Percentiles rank a stretch among this genome's conserved stretches.
Evolutionary conservation across 2,113 vertebrate species (phyloP).

Genomic region (Pelvicachromis taeniatus): DNA sequence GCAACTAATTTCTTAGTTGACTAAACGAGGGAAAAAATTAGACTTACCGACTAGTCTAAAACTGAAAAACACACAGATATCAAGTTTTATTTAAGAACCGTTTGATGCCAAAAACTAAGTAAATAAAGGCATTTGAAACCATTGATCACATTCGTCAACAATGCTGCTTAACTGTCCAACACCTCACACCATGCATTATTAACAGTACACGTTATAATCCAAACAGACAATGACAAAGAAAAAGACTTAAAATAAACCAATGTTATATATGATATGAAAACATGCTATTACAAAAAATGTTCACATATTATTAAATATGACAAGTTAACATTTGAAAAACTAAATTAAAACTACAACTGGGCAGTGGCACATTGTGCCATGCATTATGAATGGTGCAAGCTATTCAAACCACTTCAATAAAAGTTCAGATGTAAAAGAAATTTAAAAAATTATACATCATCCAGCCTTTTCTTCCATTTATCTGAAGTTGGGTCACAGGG

Average conservation of each 20-base stretch:
- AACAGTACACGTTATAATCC: not conserved
- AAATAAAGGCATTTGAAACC: too few species aligned
- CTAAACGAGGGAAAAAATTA: not conserved
- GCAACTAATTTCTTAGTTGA: not conserved
- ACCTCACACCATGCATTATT: not conserved
- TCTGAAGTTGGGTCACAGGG: not conserved
- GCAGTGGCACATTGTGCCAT: not conserved
- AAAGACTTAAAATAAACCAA: not conserved
- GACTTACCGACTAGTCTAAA: not conserved
- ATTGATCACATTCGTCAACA: too few species aligned
- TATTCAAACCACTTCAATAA: not conserved
- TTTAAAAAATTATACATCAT: not conserved
- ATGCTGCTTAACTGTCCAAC: not conserved
- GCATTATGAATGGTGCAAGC: not conserved
- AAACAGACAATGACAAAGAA: not conserved
- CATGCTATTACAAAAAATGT: not conserved
- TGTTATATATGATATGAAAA: not conserved
- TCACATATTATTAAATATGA: not conserved
- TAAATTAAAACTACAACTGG: not conserved
- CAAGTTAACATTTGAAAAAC: not conserved
- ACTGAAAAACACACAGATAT: not conserved
- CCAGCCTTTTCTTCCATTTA: not conserved
- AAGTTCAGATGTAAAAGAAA: not conserved
- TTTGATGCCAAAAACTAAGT: not conserved
- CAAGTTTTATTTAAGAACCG: not conserved